Evolutionary conservation across 2,797 vertebrate species (phyloP).

Genomic region (Trematomus bernacchii): DNA sequence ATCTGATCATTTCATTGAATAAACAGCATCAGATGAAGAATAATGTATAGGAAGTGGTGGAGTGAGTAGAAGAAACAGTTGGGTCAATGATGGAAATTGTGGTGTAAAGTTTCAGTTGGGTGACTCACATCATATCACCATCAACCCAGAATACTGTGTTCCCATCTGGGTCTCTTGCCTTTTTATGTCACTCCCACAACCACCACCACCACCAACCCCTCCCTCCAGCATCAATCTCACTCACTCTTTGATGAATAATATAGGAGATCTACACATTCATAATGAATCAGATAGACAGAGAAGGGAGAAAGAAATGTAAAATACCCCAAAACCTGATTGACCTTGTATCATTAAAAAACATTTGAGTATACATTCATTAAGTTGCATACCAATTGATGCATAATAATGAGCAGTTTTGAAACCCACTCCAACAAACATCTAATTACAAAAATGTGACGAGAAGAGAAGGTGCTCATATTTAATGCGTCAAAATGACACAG

Average conservation of each 20-base stretch:
- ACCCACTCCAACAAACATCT: not conserved
- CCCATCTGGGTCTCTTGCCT: conserved; percentile 22
- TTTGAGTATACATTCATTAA: not conserved
- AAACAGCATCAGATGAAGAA: conserved; percentile 21
- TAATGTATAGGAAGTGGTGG: conserved; percentile 17
- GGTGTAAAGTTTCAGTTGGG: conserved; percentile 16
- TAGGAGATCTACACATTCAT: conserved; percentile 43
- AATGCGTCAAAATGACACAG: not conserved
- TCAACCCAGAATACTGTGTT: conserved; percentile 28
- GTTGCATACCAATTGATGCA: not conserved
- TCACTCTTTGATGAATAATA: conserved; percentile 50
- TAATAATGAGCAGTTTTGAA: not conserved
- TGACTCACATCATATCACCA: conserved; percentile 47
- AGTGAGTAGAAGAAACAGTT: conserved; percentile 9
- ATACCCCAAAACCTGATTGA: not conserved
- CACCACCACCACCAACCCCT: not conserved
- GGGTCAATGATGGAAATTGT: conserved; percentile 36
- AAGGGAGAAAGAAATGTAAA: not conserved
- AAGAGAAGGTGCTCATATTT: not conserved
- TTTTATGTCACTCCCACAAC: not conserved
- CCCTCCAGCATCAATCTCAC: conserved; percentile 13
- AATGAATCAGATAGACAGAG: conserved; percentile 18
- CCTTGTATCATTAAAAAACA: not conserved
- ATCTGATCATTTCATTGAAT: conserved; percentile 5
- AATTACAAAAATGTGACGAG: conserved; percentile 1